Evolutionary conservation across 2,888 invertebrate species (phyloP), one percentile per base, ranked within the genome.

Genomic region (Plagiodera versicolora): DNA sequence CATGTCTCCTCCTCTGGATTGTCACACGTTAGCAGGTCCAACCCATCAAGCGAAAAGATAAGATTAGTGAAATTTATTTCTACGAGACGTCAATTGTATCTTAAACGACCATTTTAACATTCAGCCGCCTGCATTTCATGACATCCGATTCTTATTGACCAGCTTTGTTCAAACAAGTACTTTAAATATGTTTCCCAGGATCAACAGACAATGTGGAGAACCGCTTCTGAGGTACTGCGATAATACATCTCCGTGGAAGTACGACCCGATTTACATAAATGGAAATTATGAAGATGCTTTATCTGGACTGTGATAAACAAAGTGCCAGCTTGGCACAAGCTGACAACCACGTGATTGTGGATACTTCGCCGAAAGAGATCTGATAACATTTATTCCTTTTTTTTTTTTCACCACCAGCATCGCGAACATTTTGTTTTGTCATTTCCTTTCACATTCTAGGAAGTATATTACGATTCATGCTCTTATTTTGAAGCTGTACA

Each of bases 21-120:
- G 47, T 61, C 53, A 53, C 18, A 53, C 16, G 53, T 48, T 51
- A 32, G 54, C 56, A 48, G 51, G 52, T 19, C 58, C 39, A 56
- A 54, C 48, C 62, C 64, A 68, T 72, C 67, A 66, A 66, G 64
- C 67, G 67, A 58, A 68, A 68, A 69, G 71, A 73, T 72, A 72
- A 73, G 71, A 71, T 70, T 68, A 66, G 66, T 61, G 66, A 64
- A 69, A 72, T 72, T 72, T 72, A 72, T 71, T 59, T 64, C 60
- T 67, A 63, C 64, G 62, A 66, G 67, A 65, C 69, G 68, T 72
- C 72, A 72, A 73, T 73, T 73, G 72, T 72, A 63, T 71, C 71
- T 70, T 73, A 72, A 71, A 69, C 68, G 69, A 69, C 65, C 65
- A 50, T 64, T 66, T 67, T 66, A 65, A 65, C 65, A 57, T 63